Base-by-base conservation (phyloP, 2,113 vertebrate species). In the Harpagus bidentatus region DNA sequence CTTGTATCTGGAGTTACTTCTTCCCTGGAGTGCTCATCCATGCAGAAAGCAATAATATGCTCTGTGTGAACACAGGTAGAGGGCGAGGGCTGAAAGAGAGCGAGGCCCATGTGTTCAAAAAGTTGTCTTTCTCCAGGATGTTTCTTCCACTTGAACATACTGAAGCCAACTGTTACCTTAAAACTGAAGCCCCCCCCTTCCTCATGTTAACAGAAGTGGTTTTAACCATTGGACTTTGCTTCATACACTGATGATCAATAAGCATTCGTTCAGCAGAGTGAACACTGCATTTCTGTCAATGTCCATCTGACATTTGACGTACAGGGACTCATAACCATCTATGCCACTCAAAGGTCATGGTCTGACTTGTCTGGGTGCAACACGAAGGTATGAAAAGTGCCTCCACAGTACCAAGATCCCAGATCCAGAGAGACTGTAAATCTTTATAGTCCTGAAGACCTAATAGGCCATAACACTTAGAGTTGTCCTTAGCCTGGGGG, bases 71-170 rank as follows among this genome's bases (percentile, higher is more conserved):
- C 42, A 31, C 34, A 66, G 48, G 29, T 2, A 5, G n/a, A 79
- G 50, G 70, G 16, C 23, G 61, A 61, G 32, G 16, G 21, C 12
- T 63, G 56, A 67, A 69, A 53, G 20, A 61, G 14, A 47, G 21
- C 0, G 0, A 83, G 50, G 59, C 19, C 12, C 26, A 11, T 6
- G 1, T 26, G 6, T 28, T 65, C 43, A 50, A 18, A 62, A 69
- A 48, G 7, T 67, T 55, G 18, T 43, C 42, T n/a, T 92, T 85
- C 58, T 86, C 61, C 2, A 2, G n/a, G 43, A 11, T 50, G 13
- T 76, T 87, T 78, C 36, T 90, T 76, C 67, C 29, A 26, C 38
- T 59, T 67, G 55, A 88, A 70, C 10, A 9, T 31, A 9, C 18
- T 45, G 66, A 80, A 65, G 63, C 23, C n/a, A 62, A 2, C 12